A percentile compares a stretch with the other conserved stretches of the same genome.
These are phyloP conservation scores for Pachyseris speciosa DNA, from an alignment of 64 coral and sea anemone genomes.

Conservation along the genomic window DNA sequence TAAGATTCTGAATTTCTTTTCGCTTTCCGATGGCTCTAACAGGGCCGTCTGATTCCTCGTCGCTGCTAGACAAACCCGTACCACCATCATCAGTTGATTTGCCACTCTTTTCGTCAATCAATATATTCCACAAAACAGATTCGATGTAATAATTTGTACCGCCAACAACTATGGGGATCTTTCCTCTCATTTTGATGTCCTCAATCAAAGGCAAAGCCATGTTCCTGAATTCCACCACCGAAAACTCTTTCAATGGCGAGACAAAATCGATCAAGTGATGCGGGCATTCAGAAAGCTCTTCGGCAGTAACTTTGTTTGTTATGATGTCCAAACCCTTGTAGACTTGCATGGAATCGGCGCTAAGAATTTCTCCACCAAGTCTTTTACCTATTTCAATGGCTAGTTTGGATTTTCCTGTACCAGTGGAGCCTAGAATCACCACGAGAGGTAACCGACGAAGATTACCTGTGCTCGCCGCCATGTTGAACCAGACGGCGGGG, in stretches of 20 bases:
- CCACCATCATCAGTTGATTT: neutral
- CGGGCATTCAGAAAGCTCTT: conserved; percentile 68
- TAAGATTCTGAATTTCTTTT: conserved; percentile 43
- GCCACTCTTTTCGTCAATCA: conserved; percentile 66
- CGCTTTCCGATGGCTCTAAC: conserved; percentile 47
- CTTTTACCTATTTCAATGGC: conserved; percentile 94
- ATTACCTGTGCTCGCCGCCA: conserved; percentile 55
- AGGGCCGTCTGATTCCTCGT: neutral
- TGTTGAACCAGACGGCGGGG: conserved; percentile 58
- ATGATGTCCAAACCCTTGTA: conserved; percentile 95
- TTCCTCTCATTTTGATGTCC: conserved; percentile 84
- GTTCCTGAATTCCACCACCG: conserved; percentile 89
- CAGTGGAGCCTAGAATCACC: conserved; percentile 93
- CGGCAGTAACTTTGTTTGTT: conserved; percentile 90
- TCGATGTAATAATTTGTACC: conserved; percentile 99
- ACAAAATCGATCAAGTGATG: conserved; percentile 93
- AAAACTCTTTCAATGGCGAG: conserved; percentile 84
- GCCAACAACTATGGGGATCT: conserved; percentile 93
- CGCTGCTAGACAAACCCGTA: neutral
- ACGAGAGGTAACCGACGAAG: conserved; percentile 76
- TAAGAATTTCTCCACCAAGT: conserved; percentile 95
- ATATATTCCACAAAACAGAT: conserved; percentile 86
- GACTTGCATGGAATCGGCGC: conserved; percentile 98
- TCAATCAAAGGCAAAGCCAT: conserved; percentile 86
- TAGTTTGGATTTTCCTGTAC: conserved; percentile 99